Conservation (phyloP, 1,140 invertebrate species). For the Diabrotica virgifera region DNA sequence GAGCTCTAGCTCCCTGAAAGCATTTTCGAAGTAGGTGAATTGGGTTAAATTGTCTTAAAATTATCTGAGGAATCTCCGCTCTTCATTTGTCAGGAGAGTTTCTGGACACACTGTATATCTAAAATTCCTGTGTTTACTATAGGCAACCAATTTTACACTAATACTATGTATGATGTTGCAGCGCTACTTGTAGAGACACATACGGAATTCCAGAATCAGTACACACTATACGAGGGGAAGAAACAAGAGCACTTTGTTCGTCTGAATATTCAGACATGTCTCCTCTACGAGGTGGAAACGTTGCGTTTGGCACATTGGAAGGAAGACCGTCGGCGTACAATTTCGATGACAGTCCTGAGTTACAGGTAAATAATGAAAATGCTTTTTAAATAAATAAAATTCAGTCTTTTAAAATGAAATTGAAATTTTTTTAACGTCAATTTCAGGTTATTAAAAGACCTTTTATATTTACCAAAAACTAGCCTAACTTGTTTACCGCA, state of each 20-base stretch:
- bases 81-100: too few relatives aligned
- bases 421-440: not conserved
- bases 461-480: not conserved
- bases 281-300: constrained; percentile 90
- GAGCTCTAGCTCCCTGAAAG: too few relatives aligned
- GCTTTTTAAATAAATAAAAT: not conserved
- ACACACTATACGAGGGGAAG: constrained; percentile 66
- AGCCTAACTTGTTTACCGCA: too few relatives aligned
- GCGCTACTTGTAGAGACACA: constrained; percentile 84
- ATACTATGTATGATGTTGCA: constrained; percentile 46
- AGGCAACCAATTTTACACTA: constrained; percentile 18
- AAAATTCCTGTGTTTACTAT: not conserved
- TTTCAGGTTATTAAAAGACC: not conserved
- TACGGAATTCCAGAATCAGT: constrained; percentile 78
- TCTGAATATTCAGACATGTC: constrained; percentile 97
- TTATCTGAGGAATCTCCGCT: too few relatives aligned
- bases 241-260: constrained; percentile 89
- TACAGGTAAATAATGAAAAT: constrained; percentile 67
- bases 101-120: not conserved
- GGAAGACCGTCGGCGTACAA: constrained; percentile 87
- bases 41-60: too few relatives aligned
- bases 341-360: constrained; percentile 82
- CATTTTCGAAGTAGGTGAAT: too few relatives aligned
- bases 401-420: constrained; percentile 1
- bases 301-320: constrained; percentile 94